Evolutionary conservation across 2,888 invertebrate genomes (phyloP), one percentile per base, ranked within the genome.

Genomic region (Lochmaea crataegi): DNA sequence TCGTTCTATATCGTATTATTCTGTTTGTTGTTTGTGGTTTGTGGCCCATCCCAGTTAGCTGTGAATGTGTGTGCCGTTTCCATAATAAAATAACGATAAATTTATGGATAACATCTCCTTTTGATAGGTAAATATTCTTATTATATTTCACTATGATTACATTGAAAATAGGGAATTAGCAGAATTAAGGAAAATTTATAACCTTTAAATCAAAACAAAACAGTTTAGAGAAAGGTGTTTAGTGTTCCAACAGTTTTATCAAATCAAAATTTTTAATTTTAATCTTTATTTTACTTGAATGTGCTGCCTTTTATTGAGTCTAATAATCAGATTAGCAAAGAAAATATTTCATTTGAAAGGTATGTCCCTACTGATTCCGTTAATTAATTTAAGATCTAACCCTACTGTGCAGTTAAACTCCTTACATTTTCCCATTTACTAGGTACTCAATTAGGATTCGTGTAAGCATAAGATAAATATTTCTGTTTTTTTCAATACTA

Each of bases 31-130:
- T 87, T 87, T 86, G 86, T 85, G 86, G 86, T 86, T 83, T 86
- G 78, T 82, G 86, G 87, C 87, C 87, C 86, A 87, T 86, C 87
- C 87, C 87, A 87, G 87, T 86, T 86, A 82, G 86, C 86, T 86
- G 86, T 86, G 86, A 81, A 86, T 87, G 85, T 87, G 86, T 85
- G 83, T 86, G 87, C 86, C 86, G 85, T 84, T 83, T 84, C 83
- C 84, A 84, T 84, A 85, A 70, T 64, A 64, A 70, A 83, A 79
- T 80, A 81, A 82, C 79, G 77, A 79, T 78, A 82, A 82, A 76
- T 85, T 84, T 84, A 86, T 86, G 86, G 86, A 86, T 86, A 81
- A 83, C 82, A 81, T 80, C 80, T 83, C 75, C 79, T 83, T 82
- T 83, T 85, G 85, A 86, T 85, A 85, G 84, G 86, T 86, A 81